Percentiles rank a stretch among this genome's conserved stretches.
phyloP scores from a whole-genome alignment of 2,113 vertebrate genomes.

The Machaerirhynchus nigripectus region DNA sequence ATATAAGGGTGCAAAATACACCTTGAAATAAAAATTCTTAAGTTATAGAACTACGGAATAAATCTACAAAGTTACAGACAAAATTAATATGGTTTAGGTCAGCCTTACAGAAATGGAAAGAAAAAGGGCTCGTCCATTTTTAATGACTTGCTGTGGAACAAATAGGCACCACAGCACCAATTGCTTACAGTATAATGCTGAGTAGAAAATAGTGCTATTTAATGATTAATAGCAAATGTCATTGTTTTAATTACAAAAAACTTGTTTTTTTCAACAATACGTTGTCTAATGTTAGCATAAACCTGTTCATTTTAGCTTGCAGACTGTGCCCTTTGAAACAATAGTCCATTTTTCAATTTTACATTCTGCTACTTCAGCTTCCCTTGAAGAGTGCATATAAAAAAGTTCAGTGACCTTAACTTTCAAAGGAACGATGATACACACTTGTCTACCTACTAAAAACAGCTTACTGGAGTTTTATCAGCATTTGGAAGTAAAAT shows the following conservation, averaged over 20 bases:
- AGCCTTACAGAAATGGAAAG: background rate
- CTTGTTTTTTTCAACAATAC: conserved; percentile 73
- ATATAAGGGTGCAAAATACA: background rate
- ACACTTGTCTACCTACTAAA: conserved; percentile 82
- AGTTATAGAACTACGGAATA: background rate
- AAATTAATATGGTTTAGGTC: background rate
- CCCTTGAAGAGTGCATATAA: conserved; percentile 74
- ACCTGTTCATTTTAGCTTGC: conserved; percentile 68
- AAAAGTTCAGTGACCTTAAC: conserved; percentile 76
- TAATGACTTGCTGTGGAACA: background rate
- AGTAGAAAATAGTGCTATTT: conserved; percentile 21
- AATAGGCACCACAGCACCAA: background rate
- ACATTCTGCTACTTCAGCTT: conserved; percentile 87
- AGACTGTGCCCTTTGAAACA: conserved; percentile 69
- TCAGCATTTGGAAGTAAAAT: conserved; percentile 75
- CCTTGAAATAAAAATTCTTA: background rate
- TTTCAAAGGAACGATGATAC: conserved; percentile 68
- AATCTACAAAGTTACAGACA: background rate
- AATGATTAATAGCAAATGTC: conserved; percentile 77
- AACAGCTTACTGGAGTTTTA: conserved; percentile 82
- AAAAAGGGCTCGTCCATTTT: background rate
- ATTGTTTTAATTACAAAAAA: conserved; percentile 77
- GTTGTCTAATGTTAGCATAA: conserved; percentile 49
- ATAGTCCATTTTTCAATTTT: conserved; percentile 81
- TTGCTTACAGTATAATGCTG: background rate